Percentiles rank a stretch among this genome's conserved stretches.
Evolutionary conservation across 1,140 invertebrate genomes (phyloP).

Genomic region (Bombus confusus): DNA sequence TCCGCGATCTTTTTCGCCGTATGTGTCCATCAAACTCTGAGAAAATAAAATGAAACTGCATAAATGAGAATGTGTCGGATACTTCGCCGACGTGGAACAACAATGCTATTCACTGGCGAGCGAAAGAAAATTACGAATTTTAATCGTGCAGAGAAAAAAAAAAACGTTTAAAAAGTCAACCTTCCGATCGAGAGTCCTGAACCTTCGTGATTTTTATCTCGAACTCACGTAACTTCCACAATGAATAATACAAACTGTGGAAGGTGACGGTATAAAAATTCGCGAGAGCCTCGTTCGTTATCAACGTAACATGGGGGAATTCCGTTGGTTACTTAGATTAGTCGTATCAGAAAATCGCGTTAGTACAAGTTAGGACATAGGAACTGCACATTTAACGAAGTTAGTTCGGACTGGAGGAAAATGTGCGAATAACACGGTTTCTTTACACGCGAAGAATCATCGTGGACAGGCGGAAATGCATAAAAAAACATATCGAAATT

Average conservation of each 20-base stretch:
- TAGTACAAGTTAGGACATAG: neutral
- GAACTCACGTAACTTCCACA: neutral
- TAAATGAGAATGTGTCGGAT: neutral
- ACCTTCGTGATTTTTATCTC: neutral
- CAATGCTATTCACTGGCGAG: neutral
- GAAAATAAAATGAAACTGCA: neutral
- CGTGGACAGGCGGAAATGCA: too few relatives aligned
- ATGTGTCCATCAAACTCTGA: neutral
- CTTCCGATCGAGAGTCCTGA: neutral
- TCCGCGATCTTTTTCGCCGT: too few relatives aligned
- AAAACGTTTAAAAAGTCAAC: constrained; percentile 19
- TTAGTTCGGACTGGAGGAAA: neutral
- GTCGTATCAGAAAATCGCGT: too few relatives aligned
- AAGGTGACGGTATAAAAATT: constrained; percentile 3
- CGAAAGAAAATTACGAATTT: constrained; percentile 3
- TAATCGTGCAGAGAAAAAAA: constrained; percentile 29
- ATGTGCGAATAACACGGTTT: too few relatives aligned
- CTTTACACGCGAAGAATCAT: too few relatives aligned
- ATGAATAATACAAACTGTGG: constrained; percentile 33
- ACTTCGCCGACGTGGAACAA: neutral
- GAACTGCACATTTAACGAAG: neutral
- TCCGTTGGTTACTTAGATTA: too few relatives aligned
- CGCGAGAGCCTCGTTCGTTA: too few relatives aligned
- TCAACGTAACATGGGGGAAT: too few relatives aligned
- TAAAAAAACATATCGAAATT: too few relatives aligned